Evolutionary conservation across 2,113 vertebrate species (phyloP), one percentile per base, ranked within the genome.

Genomic region (Podarcis muralis): DNA sequence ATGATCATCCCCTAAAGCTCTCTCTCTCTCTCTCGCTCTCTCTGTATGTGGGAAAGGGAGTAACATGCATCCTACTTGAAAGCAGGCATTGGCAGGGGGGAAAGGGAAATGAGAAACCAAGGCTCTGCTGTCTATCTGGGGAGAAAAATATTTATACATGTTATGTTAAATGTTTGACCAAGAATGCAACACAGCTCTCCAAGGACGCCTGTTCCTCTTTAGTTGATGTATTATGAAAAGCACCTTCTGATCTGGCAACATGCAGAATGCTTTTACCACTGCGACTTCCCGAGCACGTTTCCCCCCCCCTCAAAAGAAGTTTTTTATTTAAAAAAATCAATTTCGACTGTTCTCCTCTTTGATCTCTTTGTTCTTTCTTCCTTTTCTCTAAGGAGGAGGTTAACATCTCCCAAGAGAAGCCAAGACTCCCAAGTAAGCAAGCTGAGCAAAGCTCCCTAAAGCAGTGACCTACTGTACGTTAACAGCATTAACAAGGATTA

Each of bases 161-260:
- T 57, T 91, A 80, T 89, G 30, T 68, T 48, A 23, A 62, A 88
- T 87, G 94, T 94, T 86, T 91, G 72, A 93, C 86, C 77, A 81
- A 72, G 69, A 62, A 87, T 2, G 84, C 88, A 93, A 7, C 79
- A 85, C 81, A 53, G 57, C 72, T 65, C 66, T 72, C 88, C 80
- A 93, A 65, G 30, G 48, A 88, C 89, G 85, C 75, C 83, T 90
- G 30, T 4, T 93, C 89, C 81, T 93, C 91, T 90, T 90, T 86
- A 89, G 90, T 87, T 48, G 65, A 90, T 81, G 48, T 2, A 78
- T 0, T n/a, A 92, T 83, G 71, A 48, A 53, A 83, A 88, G 83
- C 87, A 83, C 85, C 88, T 92, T 87, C 87, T 86, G 59, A 93
- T 91, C 89, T 91, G 35, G 53, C 35, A 88, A 74, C n/a, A 3